Base-by-base conservation (phyloP, 2,888 invertebrate species). In the Theristus sp. region DNA sequence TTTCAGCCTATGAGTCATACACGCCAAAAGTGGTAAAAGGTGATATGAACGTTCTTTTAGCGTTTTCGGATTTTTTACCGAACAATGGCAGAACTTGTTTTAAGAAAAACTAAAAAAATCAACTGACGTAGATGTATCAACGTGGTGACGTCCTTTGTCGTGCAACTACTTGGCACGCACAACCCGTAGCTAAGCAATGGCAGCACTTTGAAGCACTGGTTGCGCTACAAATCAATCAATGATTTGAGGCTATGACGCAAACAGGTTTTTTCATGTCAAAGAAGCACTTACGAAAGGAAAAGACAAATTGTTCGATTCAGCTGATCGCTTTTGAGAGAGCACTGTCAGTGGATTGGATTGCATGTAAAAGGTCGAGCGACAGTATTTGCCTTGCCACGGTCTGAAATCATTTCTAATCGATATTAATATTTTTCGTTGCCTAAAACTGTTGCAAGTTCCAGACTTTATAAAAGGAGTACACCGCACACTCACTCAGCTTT, bases 141-240 rank as follows among this genome's bases (percentile, higher is more conserved):
- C 38, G 66, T 64, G 47, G 65, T 63, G 1, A 72, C 68, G 60
- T 74, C 74, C 59, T 70, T 66, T 59, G 71, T 65, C 1, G 73
- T 71, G 62, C 74, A 74, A 3, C 70, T 67, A 54, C 71, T 68
- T 1, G 74, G 74, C 46, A 70, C 66, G 62, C 74, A 74, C 6
- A 70, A 64, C 17, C 74, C 74, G 57, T 73, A 68, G 61, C 71
- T 73, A 22, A 73, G 64, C 30, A 71, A 63, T 1, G 71, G 69
- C 57, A 71, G 64, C 49, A 70, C 62, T 31, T 66, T 67, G 61
- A 73, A 73, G 58, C 71, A 71, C n/a, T n/a, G 65, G 29, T n/a
- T 2, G 55, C 56, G 29, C n/a, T n/a, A n/a, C n/a, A n/a, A n/a
- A n/a, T 38, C 38, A 38, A 13, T 38, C 38, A 38, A 38, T 17